Conservation (phyloP, 2,797 vertebrate species). For the Myotis vivesi region DNA sequence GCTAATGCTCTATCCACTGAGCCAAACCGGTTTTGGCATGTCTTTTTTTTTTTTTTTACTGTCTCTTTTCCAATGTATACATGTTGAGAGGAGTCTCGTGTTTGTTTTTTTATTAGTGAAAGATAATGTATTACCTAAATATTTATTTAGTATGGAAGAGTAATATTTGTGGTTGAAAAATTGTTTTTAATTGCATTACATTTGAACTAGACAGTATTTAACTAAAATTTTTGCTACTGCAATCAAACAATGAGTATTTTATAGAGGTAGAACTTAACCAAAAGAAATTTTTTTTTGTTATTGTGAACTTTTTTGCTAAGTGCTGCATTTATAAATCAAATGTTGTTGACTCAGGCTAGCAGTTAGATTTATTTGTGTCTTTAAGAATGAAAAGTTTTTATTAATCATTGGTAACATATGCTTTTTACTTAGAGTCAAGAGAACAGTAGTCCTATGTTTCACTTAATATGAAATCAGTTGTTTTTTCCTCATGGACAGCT, state of each 20-base stretch:
- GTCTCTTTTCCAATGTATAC: background rate
- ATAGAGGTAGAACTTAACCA: slow-evolving; percentile 14
- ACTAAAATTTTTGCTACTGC: slow-evolving; percentile 31
- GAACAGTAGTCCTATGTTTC: slow-evolving; percentile 35
- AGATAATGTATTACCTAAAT: slow-evolving; percentile 4
- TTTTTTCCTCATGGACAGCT: background rate
- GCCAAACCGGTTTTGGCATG: too few species aligned
- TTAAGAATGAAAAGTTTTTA: slow-evolving; percentile 27
- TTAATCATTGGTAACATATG: background rate
- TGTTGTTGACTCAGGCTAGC: background rate
- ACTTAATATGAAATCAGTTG: slow-evolving; percentile 7
- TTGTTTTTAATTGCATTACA: slow-evolving; percentile 39
- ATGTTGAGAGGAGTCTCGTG: background rate
- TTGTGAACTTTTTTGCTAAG: background rate
- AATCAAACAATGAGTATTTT: slow-evolving; percentile 25
- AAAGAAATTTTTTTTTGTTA: slow-evolving; percentile 5
- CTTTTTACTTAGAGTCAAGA: slow-evolving; percentile 21
- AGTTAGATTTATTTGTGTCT: slow-evolving; percentile 40
- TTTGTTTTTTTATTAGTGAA: background rate
- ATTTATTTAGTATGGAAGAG: background rate
- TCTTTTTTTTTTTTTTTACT: background rate
- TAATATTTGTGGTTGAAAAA: slow-evolving; percentile 34
- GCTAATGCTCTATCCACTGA: too few species aligned
- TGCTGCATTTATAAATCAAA: slow-evolving; percentile 31
- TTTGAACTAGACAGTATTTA: slow-evolving; percentile 28